phyloP scores from a whole-genome alignment of 2,888 invertebrate genomes.

The Eumacrocentrus americanus region DNA sequence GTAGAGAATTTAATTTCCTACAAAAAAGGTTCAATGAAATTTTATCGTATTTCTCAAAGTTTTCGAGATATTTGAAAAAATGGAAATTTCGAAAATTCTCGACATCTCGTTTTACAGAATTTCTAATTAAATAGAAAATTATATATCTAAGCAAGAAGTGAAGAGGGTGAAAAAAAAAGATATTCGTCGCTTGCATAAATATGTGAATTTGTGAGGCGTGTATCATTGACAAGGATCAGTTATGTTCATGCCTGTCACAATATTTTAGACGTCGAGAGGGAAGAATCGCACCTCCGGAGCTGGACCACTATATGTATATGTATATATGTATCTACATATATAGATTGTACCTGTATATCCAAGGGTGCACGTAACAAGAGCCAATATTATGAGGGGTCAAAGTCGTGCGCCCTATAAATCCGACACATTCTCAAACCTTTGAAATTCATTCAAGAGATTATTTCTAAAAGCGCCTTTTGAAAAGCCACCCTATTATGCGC shows the following conservation, averaged over 20 bases:
- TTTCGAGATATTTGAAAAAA: too few species aligned
- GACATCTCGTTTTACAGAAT: too few species aligned
- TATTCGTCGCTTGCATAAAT: neutral
- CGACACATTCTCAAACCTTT: too few species aligned
- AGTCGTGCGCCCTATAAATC: neutral
- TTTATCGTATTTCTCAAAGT: too few species aligned
- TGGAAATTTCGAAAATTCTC: conserved; percentile 3
- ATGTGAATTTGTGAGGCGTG: too few species aligned
- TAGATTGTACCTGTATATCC: too few species aligned
- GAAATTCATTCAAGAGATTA: neutral
- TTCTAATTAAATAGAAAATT: too few species aligned
- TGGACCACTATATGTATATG: neutral
- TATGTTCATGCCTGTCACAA: conserved; percentile 34
- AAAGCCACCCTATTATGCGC: conserved; percentile 19
- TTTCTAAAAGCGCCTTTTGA: neutral
- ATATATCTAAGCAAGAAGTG: too few species aligned
- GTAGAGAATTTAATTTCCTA: neutral
- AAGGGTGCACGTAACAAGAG: too few species aligned
- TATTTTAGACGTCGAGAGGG: conserved; percentile 28
- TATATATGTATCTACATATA: neutral
- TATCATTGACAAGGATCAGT: conserved; percentile 22
- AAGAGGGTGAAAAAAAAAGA: too few species aligned
- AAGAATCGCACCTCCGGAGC: neutral
- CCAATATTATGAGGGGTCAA: neutral
- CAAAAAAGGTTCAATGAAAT: too few species aligned